Base-by-base conservation (phyloP, 2,113 vertebrate genomes). In the Pseudolaguvia tuberculata region DNA sequence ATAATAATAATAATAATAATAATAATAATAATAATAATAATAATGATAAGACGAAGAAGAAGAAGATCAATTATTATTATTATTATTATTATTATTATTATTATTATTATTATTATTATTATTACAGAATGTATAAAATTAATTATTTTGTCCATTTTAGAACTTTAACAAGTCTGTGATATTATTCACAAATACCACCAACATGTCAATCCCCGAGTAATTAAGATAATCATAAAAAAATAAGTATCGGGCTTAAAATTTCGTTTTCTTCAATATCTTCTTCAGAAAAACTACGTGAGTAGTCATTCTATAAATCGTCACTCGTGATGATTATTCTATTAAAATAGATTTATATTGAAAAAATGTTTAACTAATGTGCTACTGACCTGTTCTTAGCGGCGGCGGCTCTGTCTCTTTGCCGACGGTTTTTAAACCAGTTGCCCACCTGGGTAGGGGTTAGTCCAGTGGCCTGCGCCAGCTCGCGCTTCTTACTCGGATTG, bases 331-430 rank as follows among this genome's bases (percentile, higher is more conserved):
- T 7, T 42, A 42, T 35, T 35, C 31, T 35, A 6, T n/a, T n/a
- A n/a, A n/a, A n/a, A n/a, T n/a, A 35, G 31, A 35, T 15, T 35
- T 35, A 3, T 59, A 20, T 35, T 20, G 13, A 4, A 31, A 35
- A 14, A 18, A 18, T 47, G 29, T 27, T 31, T 68, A 1, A 20
- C 1, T n/a, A 56, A 1, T 25, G 52, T 53, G 42, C 9, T 72
- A 91, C 94, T 91, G 83, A 97, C 96, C 96, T 98, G 94, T 98
- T 97, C 80, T 98, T 99, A 79, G 96, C 95, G n/a, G 96, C 96
- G 5, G 96, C 96, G 0, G 96, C 96, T 53, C 96, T 91, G 89
- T 99, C 96, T 84, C 96, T 91, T 85, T 98, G 96, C 87, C 96
- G 90, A 77, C 96, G 92, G 88, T 98, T 98, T 87, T 98, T 98